phyloP scores from a whole-genome alignment of 1,140 invertebrate species.

The Conus betulinus region DNA sequence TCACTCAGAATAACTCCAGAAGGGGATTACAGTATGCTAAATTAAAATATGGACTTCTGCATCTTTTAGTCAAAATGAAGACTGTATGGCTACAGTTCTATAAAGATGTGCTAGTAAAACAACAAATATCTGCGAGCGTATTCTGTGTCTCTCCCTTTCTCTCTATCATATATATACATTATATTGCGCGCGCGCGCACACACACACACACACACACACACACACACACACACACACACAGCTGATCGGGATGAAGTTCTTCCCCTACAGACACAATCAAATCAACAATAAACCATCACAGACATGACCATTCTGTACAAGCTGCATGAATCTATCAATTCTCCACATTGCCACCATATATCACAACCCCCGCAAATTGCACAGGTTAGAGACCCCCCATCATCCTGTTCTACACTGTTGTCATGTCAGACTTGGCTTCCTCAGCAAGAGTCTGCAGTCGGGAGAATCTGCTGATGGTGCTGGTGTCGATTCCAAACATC shows the following conservation, averaged over 20 bases:
- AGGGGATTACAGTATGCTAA: no score
- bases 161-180: neutral
- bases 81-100: no score
- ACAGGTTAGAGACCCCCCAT: neutral
- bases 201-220: no score
- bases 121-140: no score
- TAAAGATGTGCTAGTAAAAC: no score
- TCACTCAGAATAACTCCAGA: no score
- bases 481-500: slow-evolving; percentile 54
- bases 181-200: no score
- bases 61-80: no score
- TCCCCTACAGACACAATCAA: no score
- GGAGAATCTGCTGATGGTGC: slow-evolving; percentile 51
- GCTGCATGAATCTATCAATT: neutral
- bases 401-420: slow-evolving; percentile 23
- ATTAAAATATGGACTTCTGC: no score
- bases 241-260: no score
- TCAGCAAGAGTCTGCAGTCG: slow-evolving; percentile 60
- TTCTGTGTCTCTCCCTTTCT: neutral
- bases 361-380: neutral
- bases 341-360: neutral
- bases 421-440: slow-evolving; percentile 66
- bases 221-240: no score
- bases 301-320: neutral
- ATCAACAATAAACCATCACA: neutral